These are phyloP conservation scores for Onychomys torridus DNA, from an alignment of 2,797 vertebrate species.

Conservation along the genomic window DNA sequence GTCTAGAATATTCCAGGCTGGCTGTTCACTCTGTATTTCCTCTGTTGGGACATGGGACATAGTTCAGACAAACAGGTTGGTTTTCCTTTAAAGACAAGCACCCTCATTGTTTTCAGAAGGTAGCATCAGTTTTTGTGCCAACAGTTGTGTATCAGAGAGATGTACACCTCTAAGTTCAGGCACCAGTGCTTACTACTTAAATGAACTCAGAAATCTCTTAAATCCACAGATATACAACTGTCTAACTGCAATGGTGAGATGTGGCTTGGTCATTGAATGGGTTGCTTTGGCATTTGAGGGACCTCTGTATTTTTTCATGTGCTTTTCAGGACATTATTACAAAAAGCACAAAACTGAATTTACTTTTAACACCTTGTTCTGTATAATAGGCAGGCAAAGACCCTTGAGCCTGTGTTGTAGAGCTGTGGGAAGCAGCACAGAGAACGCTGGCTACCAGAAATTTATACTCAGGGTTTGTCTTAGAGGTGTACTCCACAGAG, in stretches of 20 bases:
- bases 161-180: neutral
- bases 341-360: neutral
- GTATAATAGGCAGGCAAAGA: neutral
- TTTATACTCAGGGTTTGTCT: neutral
- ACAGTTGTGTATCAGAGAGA: neutral
- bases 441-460: neutral
- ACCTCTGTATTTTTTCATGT: neutral
- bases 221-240: neutral
- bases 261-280: neutral
- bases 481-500: neutral
- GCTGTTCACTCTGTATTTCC: constrained; percentile 22
- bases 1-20: constrained; percentile 24
- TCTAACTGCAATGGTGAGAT: neutral
- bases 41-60: neutral
- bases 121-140: neutral
- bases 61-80: neutral
- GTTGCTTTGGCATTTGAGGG: neutral
- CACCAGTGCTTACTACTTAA: neutral
- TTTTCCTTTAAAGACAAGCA: constrained; percentile 21
- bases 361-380: neutral
- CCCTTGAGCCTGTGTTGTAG: neutral
- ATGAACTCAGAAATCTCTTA: neutral
- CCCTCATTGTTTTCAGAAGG: neutral
- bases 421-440: neutral
- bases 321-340: neutral